A percentile compares a stretch with the other conserved stretches of the same genome.
Conservation (phyloP, 1,140 invertebrate species). For the Drosophila azteca region DNA sequence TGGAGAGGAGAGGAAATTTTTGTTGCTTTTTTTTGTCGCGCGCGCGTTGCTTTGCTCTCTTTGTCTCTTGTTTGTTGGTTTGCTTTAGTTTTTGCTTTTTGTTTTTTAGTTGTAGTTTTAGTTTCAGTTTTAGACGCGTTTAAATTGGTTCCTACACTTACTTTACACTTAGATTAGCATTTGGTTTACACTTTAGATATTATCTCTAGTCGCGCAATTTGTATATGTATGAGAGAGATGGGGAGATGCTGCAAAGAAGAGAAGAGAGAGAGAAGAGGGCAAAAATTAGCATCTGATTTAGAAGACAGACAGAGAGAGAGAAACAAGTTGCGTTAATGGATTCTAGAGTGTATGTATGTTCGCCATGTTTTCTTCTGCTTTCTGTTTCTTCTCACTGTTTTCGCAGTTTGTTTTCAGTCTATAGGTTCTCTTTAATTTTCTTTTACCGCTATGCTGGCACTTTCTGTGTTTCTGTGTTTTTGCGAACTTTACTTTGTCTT, state of each 20-base stretch:
- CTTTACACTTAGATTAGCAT: slow-evolving; percentile 78
- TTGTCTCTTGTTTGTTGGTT: slow-evolving; percentile 19
- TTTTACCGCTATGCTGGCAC: slow-evolving; percentile 37
- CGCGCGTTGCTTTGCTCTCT: slow-evolving; percentile 34
- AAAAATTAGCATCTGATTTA: slow-evolving; percentile 36
- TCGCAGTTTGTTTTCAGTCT: slow-evolving; percentile 11
- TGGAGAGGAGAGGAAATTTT: slow-evolving; percentile 44
- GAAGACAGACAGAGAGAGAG: slow-evolving; percentile 15
- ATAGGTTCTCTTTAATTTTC: slow-evolving; percentile 8
- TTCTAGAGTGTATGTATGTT: too few species aligned
- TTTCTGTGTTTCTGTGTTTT: slow-evolving; percentile 2
- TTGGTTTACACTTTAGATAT: slow-evolving; percentile 73
- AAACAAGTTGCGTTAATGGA: slow-evolving; percentile 1
- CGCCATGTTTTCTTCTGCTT: background rate
- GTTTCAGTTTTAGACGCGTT: slow-evolving; percentile 49
- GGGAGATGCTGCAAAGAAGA: slow-evolving; percentile 72
- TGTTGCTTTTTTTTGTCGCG: slow-evolving; percentile 26
- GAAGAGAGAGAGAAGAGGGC: slow-evolving; percentile 31
- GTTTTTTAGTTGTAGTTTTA: slow-evolving; percentile 16
- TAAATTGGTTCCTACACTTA: slow-evolving; percentile 63
- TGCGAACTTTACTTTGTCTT: slow-evolving; percentile 9
- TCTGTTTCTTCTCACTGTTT: slow-evolving; percentile 10
- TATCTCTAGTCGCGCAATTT: slow-evolving; percentile 39
- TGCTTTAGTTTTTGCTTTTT: slow-evolving; percentile 18
- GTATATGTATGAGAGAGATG: slow-evolving; percentile 6